A percentile compares a stretch with the other conserved stretches of the same genome.
Evolutionary conservation across 2,113 vertebrate species (phyloP).

Genomic region (Calidris pygmaea): DNA sequence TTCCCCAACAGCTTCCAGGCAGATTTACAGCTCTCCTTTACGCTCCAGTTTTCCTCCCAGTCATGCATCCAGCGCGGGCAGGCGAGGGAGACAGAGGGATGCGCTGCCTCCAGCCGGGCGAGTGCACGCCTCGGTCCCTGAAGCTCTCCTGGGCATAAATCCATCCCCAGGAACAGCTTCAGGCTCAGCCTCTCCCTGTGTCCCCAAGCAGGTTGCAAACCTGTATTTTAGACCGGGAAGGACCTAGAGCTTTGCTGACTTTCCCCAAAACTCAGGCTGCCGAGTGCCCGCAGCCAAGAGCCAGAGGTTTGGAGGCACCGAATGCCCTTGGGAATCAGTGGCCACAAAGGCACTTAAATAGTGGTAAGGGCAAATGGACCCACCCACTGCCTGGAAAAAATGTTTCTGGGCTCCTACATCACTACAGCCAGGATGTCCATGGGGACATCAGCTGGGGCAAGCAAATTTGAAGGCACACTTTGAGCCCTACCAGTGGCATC

Average conservation of each 20-base stretch:
- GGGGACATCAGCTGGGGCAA: background rate
- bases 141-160: background rate
- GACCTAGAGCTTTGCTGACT: background rate
- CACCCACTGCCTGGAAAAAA: background rate
- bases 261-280: background rate
- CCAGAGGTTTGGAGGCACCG: background rate
- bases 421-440: fast-evolving
- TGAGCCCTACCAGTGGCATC: background rate
- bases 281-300: fast-evolving
- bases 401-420: background rate
- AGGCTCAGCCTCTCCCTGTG: background rate
- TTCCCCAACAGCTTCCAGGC: slow-evolving; percentile 20
- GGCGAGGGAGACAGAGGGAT: background rate
- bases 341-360: background rate
- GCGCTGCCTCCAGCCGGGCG: background rate
- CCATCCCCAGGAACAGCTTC: background rate
- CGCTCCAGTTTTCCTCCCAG: slow-evolving; percentile 7
- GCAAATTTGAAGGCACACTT: fast-evolving
- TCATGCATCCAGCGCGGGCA: background rate
- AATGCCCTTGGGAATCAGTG: background rate
- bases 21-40: slow-evolving; percentile 21
- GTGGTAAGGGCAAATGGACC: background rate
- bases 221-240: background rate
- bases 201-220: fast-evolving
- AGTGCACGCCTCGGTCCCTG: background rate